Conservation (phyloP, 2,888 invertebrate species). For the Netelia virgata region DNA sequence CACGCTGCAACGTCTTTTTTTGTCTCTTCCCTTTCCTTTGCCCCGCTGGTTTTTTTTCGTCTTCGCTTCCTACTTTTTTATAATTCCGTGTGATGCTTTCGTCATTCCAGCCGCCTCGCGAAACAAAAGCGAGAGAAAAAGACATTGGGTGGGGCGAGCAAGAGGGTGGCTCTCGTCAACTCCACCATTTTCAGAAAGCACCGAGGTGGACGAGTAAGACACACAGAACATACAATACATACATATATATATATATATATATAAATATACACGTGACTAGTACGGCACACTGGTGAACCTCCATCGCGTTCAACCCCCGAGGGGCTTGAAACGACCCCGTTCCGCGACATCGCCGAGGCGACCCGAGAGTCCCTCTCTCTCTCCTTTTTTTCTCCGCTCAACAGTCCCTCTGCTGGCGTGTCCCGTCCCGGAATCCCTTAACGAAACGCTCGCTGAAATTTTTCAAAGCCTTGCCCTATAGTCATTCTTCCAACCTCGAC, state of each 20-base stretch:
- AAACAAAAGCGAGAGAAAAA: conserved; percentile 62
- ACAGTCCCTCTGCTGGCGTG: conserved; percentile 59
- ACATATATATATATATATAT: conserved; percentile 35
- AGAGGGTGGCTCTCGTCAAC: conserved; percentile 16
- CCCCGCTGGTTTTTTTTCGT: conserved; percentile 40
- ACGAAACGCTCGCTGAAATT: conserved; percentile 69
- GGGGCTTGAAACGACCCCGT: conserved; percentile 75
- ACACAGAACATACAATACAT: conserved; percentile 22
- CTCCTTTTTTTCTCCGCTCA: conserved; percentile 48
- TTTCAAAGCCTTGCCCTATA: conserved; percentile 57
- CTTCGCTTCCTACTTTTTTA: conserved; percentile 58
- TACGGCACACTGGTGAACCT: conserved; percentile 48
- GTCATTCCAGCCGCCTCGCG: conserved; percentile 61
- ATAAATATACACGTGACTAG: conserved; percentile 46
- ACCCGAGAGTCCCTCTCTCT: conserved; percentile 55
- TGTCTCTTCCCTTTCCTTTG: conserved; percentile 35
- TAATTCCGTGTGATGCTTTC: conserved; percentile 63
- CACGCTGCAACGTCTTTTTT: conserved; percentile 51
- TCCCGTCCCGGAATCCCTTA: conserved; percentile 69
- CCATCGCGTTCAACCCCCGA: conserved; percentile 65
- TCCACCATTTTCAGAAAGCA: conserved; percentile 29
- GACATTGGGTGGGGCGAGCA: conserved; percentile 44
- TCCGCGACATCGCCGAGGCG: conserved; percentile 66
- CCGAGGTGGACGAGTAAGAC: conserved; percentile 53
- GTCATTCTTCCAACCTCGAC: neutral